Percentiles rank a stretch among this genome's conserved stretches.
Evolutionary conservation across 2,113 vertebrate species (phyloP).

Genomic region (Chamaea fasciata): DNA sequence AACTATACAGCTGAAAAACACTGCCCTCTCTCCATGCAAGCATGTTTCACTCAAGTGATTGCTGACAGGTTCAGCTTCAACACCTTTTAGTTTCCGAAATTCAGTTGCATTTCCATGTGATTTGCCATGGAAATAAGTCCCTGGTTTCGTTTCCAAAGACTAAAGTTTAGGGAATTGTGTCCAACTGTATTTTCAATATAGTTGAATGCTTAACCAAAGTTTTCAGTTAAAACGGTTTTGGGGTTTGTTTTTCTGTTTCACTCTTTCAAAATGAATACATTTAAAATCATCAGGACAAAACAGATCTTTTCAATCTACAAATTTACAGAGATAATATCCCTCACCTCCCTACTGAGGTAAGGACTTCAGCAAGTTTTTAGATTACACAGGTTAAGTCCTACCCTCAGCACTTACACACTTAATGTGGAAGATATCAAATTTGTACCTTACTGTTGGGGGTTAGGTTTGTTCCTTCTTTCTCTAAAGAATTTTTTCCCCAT

Average conservation of each 20-base stretch:
- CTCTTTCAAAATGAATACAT: background rate
- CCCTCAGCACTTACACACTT: background rate
- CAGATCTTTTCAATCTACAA: background rate
- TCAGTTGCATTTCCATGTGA: background rate
- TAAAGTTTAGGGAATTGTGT: accelerated
- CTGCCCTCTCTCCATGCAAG: background rate
- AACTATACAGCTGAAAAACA: background rate
- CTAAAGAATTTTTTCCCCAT: too few relatives aligned
- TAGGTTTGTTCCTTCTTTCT: too few relatives aligned
- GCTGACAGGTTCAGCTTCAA: background rate
- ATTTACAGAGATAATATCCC: background rate
- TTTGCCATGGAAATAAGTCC: background rate
- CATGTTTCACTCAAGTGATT: background rate
- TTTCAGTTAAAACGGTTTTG: background rate
- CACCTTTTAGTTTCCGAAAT: background rate
- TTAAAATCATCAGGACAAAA: background rate
- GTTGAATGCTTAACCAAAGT: background rate
- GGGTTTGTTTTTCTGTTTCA: background rate
- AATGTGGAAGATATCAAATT: accelerated
- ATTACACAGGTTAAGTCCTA: background rate
- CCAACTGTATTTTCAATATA: background rate
- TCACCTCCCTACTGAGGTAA: background rate
- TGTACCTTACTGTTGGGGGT: too few relatives aligned
- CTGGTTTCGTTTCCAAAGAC: background rate
- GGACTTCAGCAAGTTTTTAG: background rate